Base-by-base conservation (phyloP, 2,888 invertebrate genomes). In the Trisateles emortualis region DNA sequence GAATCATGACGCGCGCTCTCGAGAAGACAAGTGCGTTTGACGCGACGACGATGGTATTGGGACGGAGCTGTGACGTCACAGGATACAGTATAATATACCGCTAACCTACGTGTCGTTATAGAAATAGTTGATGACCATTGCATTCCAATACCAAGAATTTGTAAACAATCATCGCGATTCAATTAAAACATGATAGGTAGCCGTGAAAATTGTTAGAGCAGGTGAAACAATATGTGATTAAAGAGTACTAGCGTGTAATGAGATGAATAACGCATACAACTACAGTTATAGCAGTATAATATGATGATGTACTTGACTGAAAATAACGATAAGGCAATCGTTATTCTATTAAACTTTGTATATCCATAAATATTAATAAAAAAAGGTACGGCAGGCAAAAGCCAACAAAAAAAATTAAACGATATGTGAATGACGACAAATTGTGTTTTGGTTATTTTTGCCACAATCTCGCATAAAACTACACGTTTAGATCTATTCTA, bases 41-140 rank as follows among this genome's bases (percentile, higher is more conserved):
- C 53, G 62, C 57, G 57, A 55, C 52, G 50, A 35, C 64, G 48
- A 57, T 55, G 66, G 61, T 68, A 64, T 63, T 66, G 64, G 60
- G 64, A 69, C 65, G 59, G 65, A 59, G 42, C 50, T 53, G 68
- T 78, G 76, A 83, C 87, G 83, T 87, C 86, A 84, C 82, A 81
- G 84, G 83, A 86, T 80, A 79, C 77, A 69, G 67, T 68, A 29
- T n/a, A 4, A 72, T 66, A 74, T 68, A 69, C 73, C 49, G 52
- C 48, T 66, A 72, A 48, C 74, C 68, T 80, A 84, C 83, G 82
- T 84, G 81, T 81, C 80, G 72, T 64, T 82, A 76, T 88, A 81
- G 79, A 89, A 90, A 91, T 91, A 92, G 88, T 89, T 80, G 83
- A 83, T 90, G 86, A 88, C 24, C 44, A 81, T 84, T 84, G 85